phyloP scores from a whole-genome alignment of 2,888 invertebrate genomes.

The Pandemis heparana region DNA sequence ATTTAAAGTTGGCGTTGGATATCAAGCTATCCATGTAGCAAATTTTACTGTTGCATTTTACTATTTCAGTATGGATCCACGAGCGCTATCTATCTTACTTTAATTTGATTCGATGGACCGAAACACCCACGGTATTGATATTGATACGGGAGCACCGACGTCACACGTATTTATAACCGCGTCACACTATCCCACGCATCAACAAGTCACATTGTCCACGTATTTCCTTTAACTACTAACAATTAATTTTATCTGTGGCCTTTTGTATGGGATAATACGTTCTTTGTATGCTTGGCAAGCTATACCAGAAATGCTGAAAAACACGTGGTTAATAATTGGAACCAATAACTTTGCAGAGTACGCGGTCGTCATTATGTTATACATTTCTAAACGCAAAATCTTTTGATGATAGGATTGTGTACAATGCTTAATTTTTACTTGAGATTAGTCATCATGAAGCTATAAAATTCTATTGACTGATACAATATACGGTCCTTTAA shows the following conservation, averaged over 20 bases:
- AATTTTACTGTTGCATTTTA: background rate
- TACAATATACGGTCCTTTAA: too few relatives aligned
- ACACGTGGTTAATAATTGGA: background rate
- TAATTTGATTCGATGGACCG: constrained; percentile 2
- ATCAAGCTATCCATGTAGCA: too few relatives aligned
- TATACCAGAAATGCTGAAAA: background rate
- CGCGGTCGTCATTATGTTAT: background rate
- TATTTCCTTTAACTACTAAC: constrained; percentile 4
- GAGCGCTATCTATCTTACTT: constrained; percentile 10
- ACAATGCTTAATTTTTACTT: too few relatives aligned
- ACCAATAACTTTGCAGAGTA: background rate
- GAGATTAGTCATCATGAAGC: too few relatives aligned
- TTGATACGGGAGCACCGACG: constrained; percentile 1
- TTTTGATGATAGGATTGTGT: too few relatives aligned
- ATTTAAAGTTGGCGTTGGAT: too few relatives aligned
- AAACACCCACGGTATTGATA: constrained; percentile 1
- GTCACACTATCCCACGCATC: background rate
- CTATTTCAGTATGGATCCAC: background rate
- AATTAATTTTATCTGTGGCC: background rate
- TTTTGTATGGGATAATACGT: background rate
- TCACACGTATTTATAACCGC: constrained; percentile 9
- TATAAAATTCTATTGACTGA: background rate
- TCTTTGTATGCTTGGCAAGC: background rate
- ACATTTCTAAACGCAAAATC: background rate
- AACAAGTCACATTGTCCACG: constrained; percentile 11